Evolutionary conservation across 2,113 vertebrate species (phyloP).

Genomic region (Dermatemys mawii): DNA sequence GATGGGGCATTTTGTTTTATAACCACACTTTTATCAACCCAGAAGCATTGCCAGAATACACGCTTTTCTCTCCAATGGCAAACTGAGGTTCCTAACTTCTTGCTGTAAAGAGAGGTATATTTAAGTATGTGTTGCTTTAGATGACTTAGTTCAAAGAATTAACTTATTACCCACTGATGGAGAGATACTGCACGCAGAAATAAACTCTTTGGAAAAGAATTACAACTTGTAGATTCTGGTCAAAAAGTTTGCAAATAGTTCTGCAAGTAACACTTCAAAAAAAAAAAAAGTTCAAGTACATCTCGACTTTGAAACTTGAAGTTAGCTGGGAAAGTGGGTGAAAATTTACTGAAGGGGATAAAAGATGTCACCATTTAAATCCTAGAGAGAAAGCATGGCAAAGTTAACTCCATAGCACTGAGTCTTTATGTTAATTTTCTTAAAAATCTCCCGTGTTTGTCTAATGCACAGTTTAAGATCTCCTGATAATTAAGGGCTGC

Average conservation of each 20-base stretch:
- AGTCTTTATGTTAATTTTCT: too few relatives aligned
- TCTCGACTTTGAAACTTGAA: not conserved
- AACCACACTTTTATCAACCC: not conserved
- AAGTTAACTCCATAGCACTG: too few relatives aligned
- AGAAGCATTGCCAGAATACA: not conserved
- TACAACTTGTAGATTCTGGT: not conserved
- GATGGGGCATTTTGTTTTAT: not conserved
- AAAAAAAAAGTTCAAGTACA: not conserved
- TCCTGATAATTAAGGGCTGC: not conserved
- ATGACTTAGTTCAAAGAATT: not conserved
- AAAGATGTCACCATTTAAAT: too few relatives aligned
- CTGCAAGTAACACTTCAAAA: not conserved
- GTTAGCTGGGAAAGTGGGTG: too few relatives aligned
- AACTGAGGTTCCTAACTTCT: not conserved
- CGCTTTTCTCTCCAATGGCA: not conserved
- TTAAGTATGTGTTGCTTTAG: not conserved
- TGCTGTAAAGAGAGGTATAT: not conserved
- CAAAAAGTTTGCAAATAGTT: constrained; percentile 14
- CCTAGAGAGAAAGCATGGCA: too few relatives aligned
- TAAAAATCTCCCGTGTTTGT: not conserved
- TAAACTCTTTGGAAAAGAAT: not conserved
- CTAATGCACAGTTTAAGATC: not conserved
- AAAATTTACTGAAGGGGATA: too few relatives aligned
- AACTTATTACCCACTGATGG: not conserved
- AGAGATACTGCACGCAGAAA: not conserved